Evolutionary conservation across 2,113 vertebrate species (phyloP).

Genomic region (Callospermophilus lateralis): DNA sequence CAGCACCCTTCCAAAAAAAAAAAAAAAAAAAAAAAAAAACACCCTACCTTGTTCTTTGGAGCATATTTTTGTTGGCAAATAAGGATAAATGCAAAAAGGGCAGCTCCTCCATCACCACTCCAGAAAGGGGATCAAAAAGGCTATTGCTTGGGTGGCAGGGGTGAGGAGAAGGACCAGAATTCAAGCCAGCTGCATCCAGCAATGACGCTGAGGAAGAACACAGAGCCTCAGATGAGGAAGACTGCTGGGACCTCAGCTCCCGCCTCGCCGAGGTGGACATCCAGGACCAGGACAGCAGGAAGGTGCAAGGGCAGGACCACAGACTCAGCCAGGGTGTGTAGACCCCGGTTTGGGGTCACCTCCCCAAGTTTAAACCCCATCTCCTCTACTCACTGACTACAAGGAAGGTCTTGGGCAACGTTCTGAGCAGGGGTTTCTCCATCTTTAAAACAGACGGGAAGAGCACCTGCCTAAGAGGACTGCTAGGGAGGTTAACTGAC

Average conservation of each 20-base stretch:
- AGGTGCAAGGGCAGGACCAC: rapidly evolving
- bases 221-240: not conserved
- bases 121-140: not conserved
- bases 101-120: not conserved
- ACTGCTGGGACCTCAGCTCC: not conserved
- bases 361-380: not conserved
- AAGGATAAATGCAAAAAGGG: not conserved
- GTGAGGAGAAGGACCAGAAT: not conserved
- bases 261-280: not conserved
- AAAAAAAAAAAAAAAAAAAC: too few species aligned
- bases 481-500: rapidly evolving
- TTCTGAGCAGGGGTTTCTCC: not conserved
- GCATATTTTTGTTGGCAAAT: not conserved
- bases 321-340: rapidly evolving
- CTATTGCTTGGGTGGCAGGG: not conserved
- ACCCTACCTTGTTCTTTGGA: not conserved
- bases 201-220: not conserved
- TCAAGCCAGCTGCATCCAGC: not conserved
- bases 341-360: not conserved
- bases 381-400: not conserved
- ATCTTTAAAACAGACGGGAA: not conserved
- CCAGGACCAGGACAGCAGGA: not conserved
- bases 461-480: not conserved
- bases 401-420: not conserved
- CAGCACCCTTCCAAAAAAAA: too few species aligned